Evolutionary conservation across 1,140 invertebrate genomes (phyloP), one percentile per base, ranked within the genome.

Genomic region (Sesamia nonagrioides): DNA sequence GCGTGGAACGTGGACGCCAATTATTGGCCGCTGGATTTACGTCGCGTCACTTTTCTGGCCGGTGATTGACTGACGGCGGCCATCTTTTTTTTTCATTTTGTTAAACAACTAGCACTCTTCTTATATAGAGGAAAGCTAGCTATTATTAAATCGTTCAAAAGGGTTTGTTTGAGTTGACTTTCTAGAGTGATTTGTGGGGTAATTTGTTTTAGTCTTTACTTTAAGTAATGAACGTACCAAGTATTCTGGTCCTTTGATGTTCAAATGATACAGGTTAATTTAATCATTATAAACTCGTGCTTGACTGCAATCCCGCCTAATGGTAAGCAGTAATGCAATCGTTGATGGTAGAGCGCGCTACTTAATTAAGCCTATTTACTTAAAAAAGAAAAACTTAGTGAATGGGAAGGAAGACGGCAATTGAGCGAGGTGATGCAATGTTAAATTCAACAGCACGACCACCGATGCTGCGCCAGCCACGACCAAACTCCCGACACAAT

Each of bases 11-110:
- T 80, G 80, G 66, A 84, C 79, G 84, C 86, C 86, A 88, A 88
- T 88, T 88, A 88, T 84, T 83, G 86, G 56, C 79, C 69, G 75
- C 80, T 79, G 80, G 83, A 82, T 81, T 86, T 85, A 81, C 79
- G 60, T 73, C 84, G 82, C 82, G 82, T 84, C 80, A 79, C 81
- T 82, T 83, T 83, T 79, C 84, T 71, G 60, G 42, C 33, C 78
- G 52, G 79, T 84, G 82, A 85, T 85, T 84, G 84, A 85, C 84
- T 83, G 84, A 75, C 61, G 33, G 52, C 50, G n/a, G 50, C 37
- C 37, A 63, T 74, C 45, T 71, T 81, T 52, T 77, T 78, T 77
- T 77, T 80, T 72, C 54, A 27, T 68, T 77, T 68, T 78, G 52
- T 78, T 60, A 42, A 78, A 78, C 76, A 56, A 77, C 74, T 52